Conservation (phyloP, 2,888 invertebrate species). For the Sphaerophoria taeniata region DNA sequence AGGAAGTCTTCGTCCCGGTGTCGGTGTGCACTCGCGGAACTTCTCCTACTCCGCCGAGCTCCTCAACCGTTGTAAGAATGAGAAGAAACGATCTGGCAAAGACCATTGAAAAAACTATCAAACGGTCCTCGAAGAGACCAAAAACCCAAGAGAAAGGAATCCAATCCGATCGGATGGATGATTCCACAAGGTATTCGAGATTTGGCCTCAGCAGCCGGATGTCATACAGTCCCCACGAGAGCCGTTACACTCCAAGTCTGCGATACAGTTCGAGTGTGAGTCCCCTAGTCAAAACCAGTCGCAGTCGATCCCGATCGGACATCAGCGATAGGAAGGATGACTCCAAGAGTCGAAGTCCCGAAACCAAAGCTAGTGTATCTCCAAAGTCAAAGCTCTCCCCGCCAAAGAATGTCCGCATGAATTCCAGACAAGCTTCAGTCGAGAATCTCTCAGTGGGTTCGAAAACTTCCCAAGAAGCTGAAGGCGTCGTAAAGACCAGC, state of each 20-base stretch:
- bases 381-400: slow-evolving; percentile 80
- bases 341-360: slow-evolving; percentile 66
- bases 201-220: slow-evolving; percentile 85
- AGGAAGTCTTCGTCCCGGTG: slow-evolving; percentile 83
- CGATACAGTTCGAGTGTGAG: slow-evolving; percentile 79
- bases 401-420: slow-evolving; percentile 79
- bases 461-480: slow-evolving; percentile 78
- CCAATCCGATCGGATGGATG: slow-evolving; percentile 89
- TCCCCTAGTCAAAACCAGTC: slow-evolving; percentile 76
- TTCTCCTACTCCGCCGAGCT: slow-evolving; percentile 88
- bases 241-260: slow-evolving; percentile 79
- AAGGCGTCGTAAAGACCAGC: slow-evolving; percentile 82
- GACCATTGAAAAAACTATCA: slow-evolving; percentile 88
- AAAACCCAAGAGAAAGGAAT: slow-evolving; percentile 88
- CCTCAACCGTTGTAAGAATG: slow-evolving; percentile 85
- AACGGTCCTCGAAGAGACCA: slow-evolving; percentile 84
- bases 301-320: slow-evolving; percentile 73
- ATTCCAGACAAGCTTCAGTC: slow-evolving; percentile 80
- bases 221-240: slow-evolving; percentile 82
- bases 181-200: slow-evolving; percentile 87
- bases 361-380: slow-evolving; percentile 50
- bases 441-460: slow-evolving; percentile 77
- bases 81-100: slow-evolving; percentile 89
- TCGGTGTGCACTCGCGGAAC: slow-evolving; percentile 89
- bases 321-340: slow-evolving; percentile 75